phyloP scores from a whole-genome alignment of 2,113 vertebrate genomes.

The Sturnira hondurensis region DNA sequence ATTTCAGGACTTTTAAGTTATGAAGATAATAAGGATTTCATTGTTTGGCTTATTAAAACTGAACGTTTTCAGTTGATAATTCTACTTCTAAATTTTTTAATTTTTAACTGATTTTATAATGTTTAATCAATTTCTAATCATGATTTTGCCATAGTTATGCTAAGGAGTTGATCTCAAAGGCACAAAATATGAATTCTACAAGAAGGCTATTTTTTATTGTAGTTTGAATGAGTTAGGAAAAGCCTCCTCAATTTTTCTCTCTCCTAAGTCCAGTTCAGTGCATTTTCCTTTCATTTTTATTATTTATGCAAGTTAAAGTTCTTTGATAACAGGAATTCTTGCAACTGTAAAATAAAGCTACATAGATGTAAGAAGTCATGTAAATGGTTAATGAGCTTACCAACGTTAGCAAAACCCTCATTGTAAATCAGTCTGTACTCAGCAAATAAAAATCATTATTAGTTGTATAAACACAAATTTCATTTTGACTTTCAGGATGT shows the following conservation, averaged over 20 bases:
- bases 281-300: conserved; percentile 76
- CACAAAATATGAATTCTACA: conserved; percentile 84
- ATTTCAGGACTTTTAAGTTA: conserved; percentile 82
- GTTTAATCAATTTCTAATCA: conserved; percentile 72
- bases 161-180: conserved; percentile 78
- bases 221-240: conserved; percentile 76
- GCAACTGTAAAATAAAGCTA: conserved; percentile 85
- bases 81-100: conserved; percentile 72
- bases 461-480: conserved; percentile 82
- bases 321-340: conserved; percentile 81
- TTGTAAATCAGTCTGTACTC: conserved; percentile 83
- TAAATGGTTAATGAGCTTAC: conserved; percentile 82
- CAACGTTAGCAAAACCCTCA: conserved; percentile 80
- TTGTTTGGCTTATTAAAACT: conserved; percentile 81
- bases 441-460: conserved; percentile 80
- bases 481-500: conserved; percentile 81
- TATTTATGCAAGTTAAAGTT: conserved; percentile 81
- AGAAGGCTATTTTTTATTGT: conserved; percentile 78
- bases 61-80: conserved; percentile 77
- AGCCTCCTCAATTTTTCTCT: conserved; percentile 77
- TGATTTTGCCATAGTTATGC: conserved; percentile 68
- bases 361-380: conserved; percentile 84
- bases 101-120: conserved; percentile 72
- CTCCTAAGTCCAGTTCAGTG: conserved; percentile 73
- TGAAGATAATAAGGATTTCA: conserved; percentile 81